Base-by-base conservation (phyloP, 2,113 vertebrate species). In the Baryphthengus martii region DNA sequence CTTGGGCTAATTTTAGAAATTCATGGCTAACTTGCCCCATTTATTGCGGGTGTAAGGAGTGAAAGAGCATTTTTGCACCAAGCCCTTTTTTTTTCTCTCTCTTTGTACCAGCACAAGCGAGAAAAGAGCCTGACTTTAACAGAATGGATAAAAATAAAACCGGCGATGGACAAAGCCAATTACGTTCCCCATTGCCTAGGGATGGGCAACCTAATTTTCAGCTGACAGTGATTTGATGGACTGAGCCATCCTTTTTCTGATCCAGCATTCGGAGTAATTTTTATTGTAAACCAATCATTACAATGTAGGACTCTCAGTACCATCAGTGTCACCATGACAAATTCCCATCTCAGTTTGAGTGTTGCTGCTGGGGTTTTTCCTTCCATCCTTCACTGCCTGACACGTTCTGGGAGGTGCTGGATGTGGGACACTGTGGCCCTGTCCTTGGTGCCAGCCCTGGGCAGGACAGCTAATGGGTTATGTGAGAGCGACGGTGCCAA, bases 131-230 rank as follows among this genome's bases (percentile, higher is more conserved):
- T 66, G 86, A 56, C 62, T 96, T 92, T 74, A 94, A 92, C 92
- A 76, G 86, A 94, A 93, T 53, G 76, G 92, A 94, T 94, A 92
- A 97, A 97, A 97, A 96, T 97, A 95, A 95, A 94, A 67, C 76
- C 45, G 16, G 92, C 66, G 8, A 65, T 85, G 88, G 94, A 92
- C 95, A 95, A 96, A 93, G 92, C 83, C 94, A 96, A 94, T 97
- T 96, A 96, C 79, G 53, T 81, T 96, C 93, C 85, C 90, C 86
- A 95, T 91, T 96, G 96, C 96, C 93, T 97, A 96, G 86, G 95
- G 96, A 96, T 95, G 96, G 95, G 73, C 92, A 97, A 86, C 95
- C 95, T 96, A 94, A 97, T 97, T 95, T 97, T 90, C 92, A 96
- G 93, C 92, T 97, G 96, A 93, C 96, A 97, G 76, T 50, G 73